Conservation (phyloP, 1,140 invertebrate genomes). For the Venturia canescens region DNA sequence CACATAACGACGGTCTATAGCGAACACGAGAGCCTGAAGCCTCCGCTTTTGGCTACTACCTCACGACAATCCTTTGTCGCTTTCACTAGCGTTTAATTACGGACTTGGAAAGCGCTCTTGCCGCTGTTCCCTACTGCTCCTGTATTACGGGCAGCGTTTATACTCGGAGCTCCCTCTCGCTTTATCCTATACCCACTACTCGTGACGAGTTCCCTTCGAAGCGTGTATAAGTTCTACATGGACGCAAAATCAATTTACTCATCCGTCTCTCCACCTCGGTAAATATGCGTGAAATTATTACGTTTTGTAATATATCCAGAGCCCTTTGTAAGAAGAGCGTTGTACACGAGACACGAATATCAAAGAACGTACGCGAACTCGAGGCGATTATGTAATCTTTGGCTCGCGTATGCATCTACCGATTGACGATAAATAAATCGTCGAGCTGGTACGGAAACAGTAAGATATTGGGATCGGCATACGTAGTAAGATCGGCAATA, state of each 20-base stretch:
- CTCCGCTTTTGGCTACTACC: constrained; percentile 54
- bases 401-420: not conserved
- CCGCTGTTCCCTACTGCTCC: not conserved
- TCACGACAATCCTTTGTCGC: constrained; percentile 57
- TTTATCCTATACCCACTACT: constrained; percentile 18
- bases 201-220: constrained; percentile 10
- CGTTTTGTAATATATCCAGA: not conserved
- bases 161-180: constrained; percentile 15
- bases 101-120: constrained; percentile 58
- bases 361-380: not conserved
- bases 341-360: not conserved
- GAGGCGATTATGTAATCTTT: too few relatives aligned
- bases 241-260: constrained; percentile 23
- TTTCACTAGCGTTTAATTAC: constrained; percentile 62
- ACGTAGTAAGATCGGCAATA: too few relatives aligned
- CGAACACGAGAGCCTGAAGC: constrained; percentile 59
- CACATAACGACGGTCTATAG: constrained; percentile 23
- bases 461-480: too few relatives aligned
- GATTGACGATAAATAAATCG: not conserved
- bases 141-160: not conserved
- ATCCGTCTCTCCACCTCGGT: constrained; percentile 14
- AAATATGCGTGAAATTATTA: not conserved
- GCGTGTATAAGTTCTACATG: not conserved
- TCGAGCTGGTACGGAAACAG: too few relatives aligned
- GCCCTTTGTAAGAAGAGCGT: not conserved